A percentile compares a stretch with the other conserved stretches of the same genome.
Evolutionary conservation across 2,797 vertebrate species (phyloP).

Genomic region (Dendrocincla tyrannina): DNA sequence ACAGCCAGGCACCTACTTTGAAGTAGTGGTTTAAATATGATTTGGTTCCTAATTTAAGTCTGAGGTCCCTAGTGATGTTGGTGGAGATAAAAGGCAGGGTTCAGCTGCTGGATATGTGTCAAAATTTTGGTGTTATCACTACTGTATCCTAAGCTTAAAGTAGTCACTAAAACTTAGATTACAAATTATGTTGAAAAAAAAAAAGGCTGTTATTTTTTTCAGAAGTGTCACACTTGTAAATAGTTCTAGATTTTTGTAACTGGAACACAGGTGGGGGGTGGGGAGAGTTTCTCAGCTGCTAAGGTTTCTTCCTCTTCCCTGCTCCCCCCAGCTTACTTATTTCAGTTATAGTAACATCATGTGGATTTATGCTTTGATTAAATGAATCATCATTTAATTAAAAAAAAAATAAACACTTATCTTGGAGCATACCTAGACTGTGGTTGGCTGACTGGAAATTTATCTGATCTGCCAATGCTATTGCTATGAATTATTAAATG

Average conservation of each 20-base stretch:
- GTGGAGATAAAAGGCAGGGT: neutral
- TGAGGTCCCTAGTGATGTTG: neutral
- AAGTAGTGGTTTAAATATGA: neutral
- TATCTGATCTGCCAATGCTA: constrained; percentile 4
- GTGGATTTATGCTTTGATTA: constrained; percentile 41
- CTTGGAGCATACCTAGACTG: neutral
- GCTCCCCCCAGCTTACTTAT: neutral
- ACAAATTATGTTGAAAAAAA: neutral
- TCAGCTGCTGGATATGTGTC: neutral
- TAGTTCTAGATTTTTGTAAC: constrained; percentile 63
- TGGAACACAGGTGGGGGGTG: constrained; percentile 51
- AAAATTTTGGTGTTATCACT: constrained; percentile 6
- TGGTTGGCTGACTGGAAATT: constrained; percentile 30
- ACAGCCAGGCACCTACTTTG: neutral
- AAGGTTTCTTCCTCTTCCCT: constrained; percentile 30
- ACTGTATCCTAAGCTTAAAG: constrained; percentile 28
- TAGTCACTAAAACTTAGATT: constrained; percentile 45
- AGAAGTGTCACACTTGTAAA: constrained; percentile 65
- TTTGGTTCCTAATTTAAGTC: constrained; percentile 1
- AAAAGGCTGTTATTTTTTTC: neutral
- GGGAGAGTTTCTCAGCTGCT: constrained; percentile 68
- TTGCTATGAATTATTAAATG: constrained; percentile 32
- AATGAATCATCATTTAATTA: constrained; percentile 33
- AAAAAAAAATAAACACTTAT: neutral
- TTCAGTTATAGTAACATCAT: constrained; percentile 55